Conservation (phyloP, 2,888 invertebrate genomes). For the Patella ulyssiponensis region DNA sequence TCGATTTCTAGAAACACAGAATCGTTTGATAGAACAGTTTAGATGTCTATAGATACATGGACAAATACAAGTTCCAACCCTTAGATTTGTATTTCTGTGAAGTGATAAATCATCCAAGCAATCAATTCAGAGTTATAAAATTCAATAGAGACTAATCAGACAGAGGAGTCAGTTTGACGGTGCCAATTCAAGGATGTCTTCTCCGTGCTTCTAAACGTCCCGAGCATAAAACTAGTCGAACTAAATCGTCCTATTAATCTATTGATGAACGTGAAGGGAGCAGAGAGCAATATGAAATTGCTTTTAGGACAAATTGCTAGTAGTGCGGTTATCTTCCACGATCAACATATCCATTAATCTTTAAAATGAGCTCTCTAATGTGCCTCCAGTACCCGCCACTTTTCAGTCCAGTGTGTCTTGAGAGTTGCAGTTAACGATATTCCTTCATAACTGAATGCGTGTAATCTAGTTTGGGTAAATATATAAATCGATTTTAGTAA, state of each 20-base stretch:
- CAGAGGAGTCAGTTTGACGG: too few relatives aligned
- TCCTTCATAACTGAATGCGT: slow-evolving; percentile 26
- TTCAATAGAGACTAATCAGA: neutral
- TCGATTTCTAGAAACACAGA: too few relatives aligned
- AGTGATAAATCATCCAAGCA: neutral
- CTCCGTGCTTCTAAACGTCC: too few relatives aligned
- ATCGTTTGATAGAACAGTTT: too few relatives aligned
- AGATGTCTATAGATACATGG: too few relatives aligned
- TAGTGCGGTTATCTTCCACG: slow-evolving; percentile 8
- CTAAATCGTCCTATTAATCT: slow-evolving; percentile 23
- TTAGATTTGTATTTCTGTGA: too few relatives aligned
- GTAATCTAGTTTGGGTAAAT: slow-evolving; percentile 41
- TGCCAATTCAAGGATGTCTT: too few relatives aligned
- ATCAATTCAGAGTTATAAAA: slow-evolving; percentile 1
- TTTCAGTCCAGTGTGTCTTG: too few relatives aligned
- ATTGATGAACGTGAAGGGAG: slow-evolving; percentile 16
- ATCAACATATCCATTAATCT: slow-evolving; percentile 18
- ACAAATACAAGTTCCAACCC: too few relatives aligned
- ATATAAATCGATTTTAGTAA: slow-evolving; percentile 33
- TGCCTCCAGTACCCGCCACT: slow-evolving; percentile 19
- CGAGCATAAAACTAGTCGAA: too few relatives aligned
- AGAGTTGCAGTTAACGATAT: too few relatives aligned
- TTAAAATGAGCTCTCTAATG: slow-evolving; percentile 19
- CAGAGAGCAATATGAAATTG: slow-evolving; percentile 21
- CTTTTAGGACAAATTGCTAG: slow-evolving; percentile 24